Conservation (phyloP, 2,113 vertebrate genomes). For the Peromyscus maniculatus region DNA sequence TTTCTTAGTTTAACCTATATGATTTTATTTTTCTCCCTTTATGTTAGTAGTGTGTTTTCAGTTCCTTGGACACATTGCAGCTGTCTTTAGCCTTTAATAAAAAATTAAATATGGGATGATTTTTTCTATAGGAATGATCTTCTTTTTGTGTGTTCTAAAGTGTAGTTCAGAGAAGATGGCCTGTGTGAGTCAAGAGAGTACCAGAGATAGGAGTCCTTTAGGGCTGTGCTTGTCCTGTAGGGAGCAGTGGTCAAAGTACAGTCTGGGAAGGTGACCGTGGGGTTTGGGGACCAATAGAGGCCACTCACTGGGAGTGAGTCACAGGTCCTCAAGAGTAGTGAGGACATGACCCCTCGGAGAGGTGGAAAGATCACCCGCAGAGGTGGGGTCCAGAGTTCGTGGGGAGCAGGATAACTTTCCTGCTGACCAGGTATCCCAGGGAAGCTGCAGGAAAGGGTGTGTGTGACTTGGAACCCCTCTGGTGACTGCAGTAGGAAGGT, state of each 20-base stretch:
- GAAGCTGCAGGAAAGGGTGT: not conserved
- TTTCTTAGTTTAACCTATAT: constrained; percentile 13
- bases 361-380: not conserved
- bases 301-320: not conserved
- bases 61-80: not conserved
- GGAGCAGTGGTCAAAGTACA: not conserved
- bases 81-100: constrained; percentile 24
- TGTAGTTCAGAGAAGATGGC: not conserved
- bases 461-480: not conserved
- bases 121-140: not conserved
- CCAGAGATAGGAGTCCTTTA: not conserved
- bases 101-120: not conserved
- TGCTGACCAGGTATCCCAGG: not conserved
- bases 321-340: not conserved
- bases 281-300: not conserved
- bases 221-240: not conserved
- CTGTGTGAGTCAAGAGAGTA: not conserved
- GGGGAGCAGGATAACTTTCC: not conserved
- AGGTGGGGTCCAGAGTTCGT: not conserved
- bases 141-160: not conserved
- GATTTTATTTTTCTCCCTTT: not conserved
- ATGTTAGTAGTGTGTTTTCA: not conserved
- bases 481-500: not conserved
- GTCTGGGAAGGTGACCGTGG: not conserved
- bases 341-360: not conserved